These are phyloP conservation scores for Etheostoma spectabile DNA, from an alignment of 2,113 vertebrate genomes.

Conservation along the genomic window DNA sequence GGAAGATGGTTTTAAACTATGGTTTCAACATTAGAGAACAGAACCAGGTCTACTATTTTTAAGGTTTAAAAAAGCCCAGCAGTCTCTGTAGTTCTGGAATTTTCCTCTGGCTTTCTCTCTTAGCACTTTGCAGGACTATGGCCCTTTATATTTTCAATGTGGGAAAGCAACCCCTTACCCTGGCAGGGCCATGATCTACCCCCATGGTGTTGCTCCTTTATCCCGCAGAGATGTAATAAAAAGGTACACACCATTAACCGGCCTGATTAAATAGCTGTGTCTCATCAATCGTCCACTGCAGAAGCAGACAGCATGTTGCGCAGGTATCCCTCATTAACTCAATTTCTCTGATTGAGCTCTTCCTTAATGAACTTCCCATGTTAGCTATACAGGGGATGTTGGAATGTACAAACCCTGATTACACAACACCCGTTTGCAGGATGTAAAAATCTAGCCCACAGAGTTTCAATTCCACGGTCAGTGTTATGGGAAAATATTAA, in stretches of 20 bases:
- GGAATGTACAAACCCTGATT: not conserved
- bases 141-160: constrained; percentile 9
- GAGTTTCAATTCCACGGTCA: not conserved
- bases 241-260: constrained; percentile 66
- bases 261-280: constrained; percentile 67
- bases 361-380: constrained; percentile 61
- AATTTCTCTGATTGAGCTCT: constrained; percentile 49
- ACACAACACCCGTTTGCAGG: constrained; percentile 3
- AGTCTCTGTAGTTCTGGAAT: constrained; percentile 4
- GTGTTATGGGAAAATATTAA: not conserved
- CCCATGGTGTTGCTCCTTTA: constrained; percentile 16
- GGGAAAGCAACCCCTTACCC: constrained; percentile 19
- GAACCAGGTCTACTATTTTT: constrained; percentile 7
- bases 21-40: constrained; percentile 9
- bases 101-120: not conserved
- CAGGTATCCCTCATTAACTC: constrained; percentile 64
- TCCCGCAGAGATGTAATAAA: constrained; percentile 63
- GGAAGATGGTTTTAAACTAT: not conserved
- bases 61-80: constrained; percentile 4
- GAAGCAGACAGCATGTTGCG: constrained; percentile 39
- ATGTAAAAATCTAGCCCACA: not conserved
- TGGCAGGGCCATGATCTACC: not conserved
- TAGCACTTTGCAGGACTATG: not conserved
- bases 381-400: constrained; percentile 10
- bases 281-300: constrained; percentile 36